A percentile compares a stretch with the other conserved stretches of the same genome.
Evolutionary conservation across 1,140 invertebrate species (phyloP).

Genomic region (Rhizoglyphus robini): DNA sequence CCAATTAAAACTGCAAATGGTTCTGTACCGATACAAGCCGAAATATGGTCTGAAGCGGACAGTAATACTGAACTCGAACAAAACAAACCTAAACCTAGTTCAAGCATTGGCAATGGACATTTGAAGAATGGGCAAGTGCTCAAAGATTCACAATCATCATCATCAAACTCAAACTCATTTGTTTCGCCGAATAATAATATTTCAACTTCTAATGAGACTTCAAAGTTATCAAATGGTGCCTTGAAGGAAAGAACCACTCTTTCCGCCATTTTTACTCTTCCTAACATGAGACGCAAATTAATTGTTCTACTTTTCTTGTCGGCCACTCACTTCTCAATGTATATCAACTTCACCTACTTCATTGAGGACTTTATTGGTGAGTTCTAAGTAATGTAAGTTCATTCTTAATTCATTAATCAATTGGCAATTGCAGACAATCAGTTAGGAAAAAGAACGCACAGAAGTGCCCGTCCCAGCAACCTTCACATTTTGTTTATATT

Average conservation of each 20-base stretch:
- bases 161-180: neutral
- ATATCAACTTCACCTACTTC: conserved; percentile 10
- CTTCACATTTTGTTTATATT: neutral
- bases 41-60: too few relatives aligned
- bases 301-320: neutral
- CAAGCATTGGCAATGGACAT: neutral
- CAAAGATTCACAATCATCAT: neutral
- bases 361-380: conserved; percentile 6
- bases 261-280: neutral
- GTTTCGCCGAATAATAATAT: too few relatives aligned
- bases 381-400: too few relatives aligned
- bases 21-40: too few relatives aligned
- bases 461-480: neutral
- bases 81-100: too few relatives aligned
- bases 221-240: neutral
- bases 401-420: too few relatives aligned
- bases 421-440: too few relatives aligned
- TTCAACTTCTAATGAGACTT: too few relatives aligned
- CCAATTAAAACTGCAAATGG: neutral
- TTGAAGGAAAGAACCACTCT: neutral
- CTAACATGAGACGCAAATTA: conserved; percentile 11
- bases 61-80: too few relatives aligned
- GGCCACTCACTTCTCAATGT: neutral
- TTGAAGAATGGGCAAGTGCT: neutral
- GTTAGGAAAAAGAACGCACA: neutral